Evolutionary conservation across 1,140 invertebrate species (phyloP).

Genomic region (Ceratoteleas bidentatus): DNA sequence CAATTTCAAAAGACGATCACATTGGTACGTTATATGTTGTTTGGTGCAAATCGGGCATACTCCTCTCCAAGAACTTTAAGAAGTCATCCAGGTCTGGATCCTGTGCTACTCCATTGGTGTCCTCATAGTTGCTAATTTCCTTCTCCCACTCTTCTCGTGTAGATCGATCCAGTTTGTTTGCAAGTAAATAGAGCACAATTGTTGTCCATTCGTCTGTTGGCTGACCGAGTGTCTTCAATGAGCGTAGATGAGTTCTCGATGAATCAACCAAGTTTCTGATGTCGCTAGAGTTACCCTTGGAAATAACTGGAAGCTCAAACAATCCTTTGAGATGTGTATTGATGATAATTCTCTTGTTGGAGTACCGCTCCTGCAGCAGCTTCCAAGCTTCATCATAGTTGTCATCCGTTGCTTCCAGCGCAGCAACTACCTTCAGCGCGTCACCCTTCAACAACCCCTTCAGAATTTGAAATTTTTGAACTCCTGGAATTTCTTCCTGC

Average conservation of each 20-base stretch:
- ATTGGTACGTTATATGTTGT: background rate
- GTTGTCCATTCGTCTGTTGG: constrained; percentile 55
- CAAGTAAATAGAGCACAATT: constrained; percentile 51
- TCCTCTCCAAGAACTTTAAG: background rate
- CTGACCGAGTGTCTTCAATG: constrained; percentile 45
- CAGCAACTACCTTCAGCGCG: constrained; percentile 15
- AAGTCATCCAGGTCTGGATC: background rate
- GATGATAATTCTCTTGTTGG: constrained; percentile 9
- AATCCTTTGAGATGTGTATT: constrained; percentile 32
- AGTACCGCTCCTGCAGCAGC: constrained; percentile 4
- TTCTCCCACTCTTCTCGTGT: constrained; percentile 21
- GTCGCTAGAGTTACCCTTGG: background rate
- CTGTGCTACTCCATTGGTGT: background rate
- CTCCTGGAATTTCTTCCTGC: constrained; percentile 11
- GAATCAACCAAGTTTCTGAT: constrained; percentile 49
- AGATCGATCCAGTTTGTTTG: constrained; percentile 25
- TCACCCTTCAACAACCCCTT: constrained; percentile 12
- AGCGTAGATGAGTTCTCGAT: constrained; percentile 39
- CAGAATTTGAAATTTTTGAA: constrained; percentile 28
- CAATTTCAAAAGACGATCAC: background rate
- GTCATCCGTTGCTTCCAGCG: constrained; percentile 16
- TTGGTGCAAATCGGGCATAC: background rate
- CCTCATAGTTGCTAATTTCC: background rate
- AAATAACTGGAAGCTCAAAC: constrained; percentile 12
- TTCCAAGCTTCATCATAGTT: constrained; percentile 18